phyloP scores from a whole-genome alignment of 2,113 vertebrate genomes.

The Toxostoma redivivum region DNA sequence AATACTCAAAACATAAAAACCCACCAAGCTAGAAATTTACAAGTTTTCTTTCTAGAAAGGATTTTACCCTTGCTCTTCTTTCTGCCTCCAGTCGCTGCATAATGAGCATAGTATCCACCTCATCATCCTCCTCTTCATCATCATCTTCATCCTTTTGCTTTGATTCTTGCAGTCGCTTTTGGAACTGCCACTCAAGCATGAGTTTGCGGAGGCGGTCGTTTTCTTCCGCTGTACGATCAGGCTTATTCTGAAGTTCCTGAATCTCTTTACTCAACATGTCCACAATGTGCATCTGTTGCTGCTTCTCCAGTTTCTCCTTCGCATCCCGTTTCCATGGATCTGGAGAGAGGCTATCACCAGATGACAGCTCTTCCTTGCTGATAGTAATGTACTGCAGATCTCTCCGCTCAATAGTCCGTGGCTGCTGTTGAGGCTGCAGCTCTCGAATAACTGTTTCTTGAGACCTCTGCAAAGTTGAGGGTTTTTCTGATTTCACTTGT shows the following conservation, averaged over 20 bases:
- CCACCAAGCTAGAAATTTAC: not conserved
- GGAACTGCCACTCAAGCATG: slow-evolving; percentile 99
- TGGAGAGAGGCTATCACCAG: slow-evolving; percentile 92
- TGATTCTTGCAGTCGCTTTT: slow-evolving; percentile 94
- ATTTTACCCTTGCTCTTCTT: slow-evolving; percentile 94
- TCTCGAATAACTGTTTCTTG: slow-evolving; percentile 95
- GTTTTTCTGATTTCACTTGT: slow-evolving; percentile 76
- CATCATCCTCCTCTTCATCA: slow-evolving; percentile 96
- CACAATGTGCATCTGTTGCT: slow-evolving; percentile 96
- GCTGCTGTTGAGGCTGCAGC: slow-evolving; percentile 94
- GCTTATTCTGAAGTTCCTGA: slow-evolving; percentile 90
- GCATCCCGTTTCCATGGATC: slow-evolving; percentile 98
- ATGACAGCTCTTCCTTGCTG: slow-evolving; percentile 89
- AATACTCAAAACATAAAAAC: not conserved
- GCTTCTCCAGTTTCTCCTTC: slow-evolving; percentile 95
- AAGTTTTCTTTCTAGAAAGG: not conserved
- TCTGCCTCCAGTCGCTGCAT: slow-evolving; percentile 97
- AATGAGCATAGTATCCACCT: slow-evolving; percentile 92
- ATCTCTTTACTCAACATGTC: slow-evolving; percentile 97
- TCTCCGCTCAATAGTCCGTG: slow-evolving; percentile 92
- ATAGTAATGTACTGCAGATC: slow-evolving; percentile 96
- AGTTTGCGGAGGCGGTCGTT: slow-evolving; percentile 93
- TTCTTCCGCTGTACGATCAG: slow-evolving; percentile 89
- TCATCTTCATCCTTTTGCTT: slow-evolving; percentile 92
- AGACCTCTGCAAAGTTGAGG: slow-evolving; percentile 78